These are phyloP conservation scores for Halcyon badia DNA, from an alignment of 2,797 vertebrate genomes.

Conservation along the genomic window DNA sequence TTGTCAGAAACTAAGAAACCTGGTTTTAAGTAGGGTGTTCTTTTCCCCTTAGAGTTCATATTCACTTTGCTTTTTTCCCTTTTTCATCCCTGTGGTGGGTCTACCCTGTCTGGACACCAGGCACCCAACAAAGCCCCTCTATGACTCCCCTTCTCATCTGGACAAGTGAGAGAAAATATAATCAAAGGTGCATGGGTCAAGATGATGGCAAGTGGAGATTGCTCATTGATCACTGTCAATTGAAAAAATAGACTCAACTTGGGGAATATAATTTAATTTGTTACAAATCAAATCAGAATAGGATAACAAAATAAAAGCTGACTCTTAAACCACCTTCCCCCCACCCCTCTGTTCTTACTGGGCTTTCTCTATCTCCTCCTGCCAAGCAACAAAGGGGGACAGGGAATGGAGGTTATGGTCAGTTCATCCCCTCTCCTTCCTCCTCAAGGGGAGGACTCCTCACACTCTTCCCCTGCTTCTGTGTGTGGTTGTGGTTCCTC, in stretches of 20 bases:
- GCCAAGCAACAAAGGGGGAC: background rate
- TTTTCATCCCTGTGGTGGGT: background rate
- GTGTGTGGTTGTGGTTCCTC: background rate
- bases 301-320: background rate
- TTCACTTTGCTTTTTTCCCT: background rate
- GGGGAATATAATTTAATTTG: background rate
- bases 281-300: background rate
- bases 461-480: background rate
- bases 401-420: background rate
- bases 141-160: background rate
- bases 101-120: background rate
- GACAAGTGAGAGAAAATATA: background rate
- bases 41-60: background rate
- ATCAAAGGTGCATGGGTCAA: accelerated
- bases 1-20: background rate
- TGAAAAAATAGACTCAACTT: background rate
- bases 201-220: background rate
- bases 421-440: background rate
- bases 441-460: background rate
- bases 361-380: background rate
- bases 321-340: background rate
- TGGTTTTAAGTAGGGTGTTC: background rate
- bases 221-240: accelerated
- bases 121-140: background rate
- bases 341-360: background rate